A percentile compares a stretch with the other conserved stretches of the same genome.
These are phyloP conservation scores for Stenchaetothrips biformis DNA, from an alignment of 2,888 invertebrate genomes.

Conservation along the genomic window DNA sequence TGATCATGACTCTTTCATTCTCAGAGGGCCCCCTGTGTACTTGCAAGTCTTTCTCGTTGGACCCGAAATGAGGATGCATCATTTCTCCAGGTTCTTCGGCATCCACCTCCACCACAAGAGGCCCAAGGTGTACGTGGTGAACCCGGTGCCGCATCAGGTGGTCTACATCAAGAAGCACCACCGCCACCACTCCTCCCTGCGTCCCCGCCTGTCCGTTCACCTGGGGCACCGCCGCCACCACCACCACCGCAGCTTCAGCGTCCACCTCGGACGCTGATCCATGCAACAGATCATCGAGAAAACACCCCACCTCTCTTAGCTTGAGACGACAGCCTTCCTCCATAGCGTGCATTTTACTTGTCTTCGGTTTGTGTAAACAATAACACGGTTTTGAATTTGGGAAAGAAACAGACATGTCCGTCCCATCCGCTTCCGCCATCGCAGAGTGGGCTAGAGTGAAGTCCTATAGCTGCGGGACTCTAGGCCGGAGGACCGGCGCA, in stretches of 20 bases:
- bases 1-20: no score
- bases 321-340: background rate
- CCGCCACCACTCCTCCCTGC: background rate
- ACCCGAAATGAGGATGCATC: no score
- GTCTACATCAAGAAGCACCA: background rate
- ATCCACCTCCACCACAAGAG: background rate
- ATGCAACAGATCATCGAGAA: background rate
- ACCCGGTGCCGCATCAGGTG: background rate
- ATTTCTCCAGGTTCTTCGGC: slow-evolving; percentile 1
- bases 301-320: background rate
- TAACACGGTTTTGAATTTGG: no score
- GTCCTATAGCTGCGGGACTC: no score
- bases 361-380: background rate
- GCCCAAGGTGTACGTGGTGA: background rate
- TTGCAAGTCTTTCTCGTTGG: no score
- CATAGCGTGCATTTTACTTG: background rate
- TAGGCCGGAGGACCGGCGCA: no score
- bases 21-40: no score
- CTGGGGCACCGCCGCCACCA: background rate
- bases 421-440: no score
- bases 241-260: background rate
- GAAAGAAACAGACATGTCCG: no score
- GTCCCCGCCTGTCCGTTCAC: background rate
- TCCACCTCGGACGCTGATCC: background rate
- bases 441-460: no score